phyloP scores from a whole-genome alignment of 2,797 vertebrate genomes.

The Acipenser oxyrinchus region DNA sequence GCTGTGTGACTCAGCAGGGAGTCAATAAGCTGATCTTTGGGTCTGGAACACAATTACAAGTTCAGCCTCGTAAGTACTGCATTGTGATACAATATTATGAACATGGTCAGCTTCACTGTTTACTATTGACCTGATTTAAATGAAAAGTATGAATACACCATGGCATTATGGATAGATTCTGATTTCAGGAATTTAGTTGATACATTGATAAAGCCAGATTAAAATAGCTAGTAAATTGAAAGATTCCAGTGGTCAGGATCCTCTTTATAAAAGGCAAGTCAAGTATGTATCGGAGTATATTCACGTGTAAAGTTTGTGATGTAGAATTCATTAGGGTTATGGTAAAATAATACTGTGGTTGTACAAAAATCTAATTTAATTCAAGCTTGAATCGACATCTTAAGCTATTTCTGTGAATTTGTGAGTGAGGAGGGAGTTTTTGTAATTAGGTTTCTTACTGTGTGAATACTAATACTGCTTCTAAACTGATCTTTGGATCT shows the following conservation, averaged over 20 bases:
- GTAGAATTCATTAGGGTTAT: neutral
- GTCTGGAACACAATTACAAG: neutral
- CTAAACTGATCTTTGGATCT: slow-evolving; percentile 19
- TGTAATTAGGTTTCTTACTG: neutral
- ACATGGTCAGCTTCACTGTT: neutral
- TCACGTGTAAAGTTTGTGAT: neutral
- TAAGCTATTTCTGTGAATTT: too few species aligned
- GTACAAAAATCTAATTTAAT: too few species aligned
- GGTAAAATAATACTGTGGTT: neutral
- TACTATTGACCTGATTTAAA: too few species aligned
- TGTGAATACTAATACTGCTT: neutral
- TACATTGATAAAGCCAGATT: neutral
- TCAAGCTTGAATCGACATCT: too few species aligned
- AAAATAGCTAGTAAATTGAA: neutral
- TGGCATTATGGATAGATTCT: neutral
- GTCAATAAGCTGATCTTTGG: slow-evolving; percentile 11
- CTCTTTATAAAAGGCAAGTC: neutral
- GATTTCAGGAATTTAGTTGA: neutral
- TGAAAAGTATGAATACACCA: neutral
- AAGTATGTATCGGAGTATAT: neutral
- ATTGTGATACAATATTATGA: neutral
- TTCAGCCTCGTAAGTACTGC: neutral
- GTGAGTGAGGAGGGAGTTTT: neutral
- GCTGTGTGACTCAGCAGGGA: neutral
- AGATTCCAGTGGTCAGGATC: too few species aligned